Base-by-base conservation (phyloP, 2,888 invertebrate genomes). In the Eurytoma adleriae region DNA sequence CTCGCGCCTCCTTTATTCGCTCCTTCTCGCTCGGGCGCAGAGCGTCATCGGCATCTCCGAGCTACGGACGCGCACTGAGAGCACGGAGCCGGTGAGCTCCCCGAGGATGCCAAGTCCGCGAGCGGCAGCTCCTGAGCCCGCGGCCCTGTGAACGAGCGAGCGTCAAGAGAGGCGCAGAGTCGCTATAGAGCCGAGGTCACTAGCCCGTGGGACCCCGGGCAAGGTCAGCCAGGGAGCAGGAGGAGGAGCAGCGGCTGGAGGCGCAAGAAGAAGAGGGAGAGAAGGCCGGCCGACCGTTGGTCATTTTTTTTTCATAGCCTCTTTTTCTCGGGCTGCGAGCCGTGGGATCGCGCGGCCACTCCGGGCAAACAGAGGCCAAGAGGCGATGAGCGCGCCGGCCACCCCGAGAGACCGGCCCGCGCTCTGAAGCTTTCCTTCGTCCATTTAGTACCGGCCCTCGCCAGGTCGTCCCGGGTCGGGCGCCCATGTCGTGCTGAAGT, bases 191-290 rank as follows among this genome's bases (percentile, higher is more conserved):
- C 27, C 59, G 59, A 75, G 79, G 74, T 79, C 79, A 79, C 75
- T 79, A 79, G 79, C 79, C 75, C 79, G 66, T 70, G 70, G 74
- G 68, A 67, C 30, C 71, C 18, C 40, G 68, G 66, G 76, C 71
- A 82, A 82, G 78, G 78, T 78, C 78, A 78, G 50, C 50, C 30
- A 3, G 30, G 30, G 30, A 1, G 30, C 14, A 24, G 59, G 54
- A 57, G 69, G 40, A 57, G 54, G 20, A 56, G 18, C 50, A 68
- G 52, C 2, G 24, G 62, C 56, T 24, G 56, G 61, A 24, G 71
- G 50, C 40, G 61, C 57, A 68, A 68, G 56, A 61, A 48, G 40
- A 18, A 40, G n/a, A 20, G 61, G 30, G 13, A 50, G 56, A 48
- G 14, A 61, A 61, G 16, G 24, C 20, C 16, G 56, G 27, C 30